Evolutionary conservation across 1,140 invertebrate genomes (phyloP).

Genomic region (Drosophila prosaltans): DNA sequence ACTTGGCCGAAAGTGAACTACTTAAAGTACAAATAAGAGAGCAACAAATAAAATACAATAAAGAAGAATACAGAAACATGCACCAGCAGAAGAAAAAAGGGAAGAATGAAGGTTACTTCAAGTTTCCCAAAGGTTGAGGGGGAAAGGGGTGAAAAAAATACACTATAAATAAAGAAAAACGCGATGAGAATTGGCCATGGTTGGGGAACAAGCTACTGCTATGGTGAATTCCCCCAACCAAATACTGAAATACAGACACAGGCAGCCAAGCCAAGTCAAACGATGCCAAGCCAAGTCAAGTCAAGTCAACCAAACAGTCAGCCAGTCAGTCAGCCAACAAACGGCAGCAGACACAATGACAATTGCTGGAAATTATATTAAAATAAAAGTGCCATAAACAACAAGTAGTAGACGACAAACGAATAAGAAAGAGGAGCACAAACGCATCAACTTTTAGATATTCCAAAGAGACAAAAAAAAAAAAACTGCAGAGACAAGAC

Average conservation of each 20-base stretch:
- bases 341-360: slow-evolving; percentile 1
- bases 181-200: slow-evolving; percentile 8
- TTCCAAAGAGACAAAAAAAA: slow-evolving; percentile 4
- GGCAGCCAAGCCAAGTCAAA: not conserved
- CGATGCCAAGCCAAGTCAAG: not conserved
- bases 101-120: slow-evolving; percentile 2
- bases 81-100: slow-evolving; percentile 42
- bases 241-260: slow-evolving; percentile 3
- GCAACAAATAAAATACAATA: slow-evolving; percentile 3
- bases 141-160: not conserved
- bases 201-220: not conserved
- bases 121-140: too few species aligned
- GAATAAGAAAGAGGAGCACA: not conserved
- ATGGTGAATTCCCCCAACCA: slow-evolving; percentile 1
- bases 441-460: slow-evolving; percentile 10
- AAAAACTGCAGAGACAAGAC: not conserved
- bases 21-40: slow-evolving; percentile 13
- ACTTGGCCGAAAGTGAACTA: slow-evolving; percentile 19
- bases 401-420: slow-evolving; percentile 12
- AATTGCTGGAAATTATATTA: slow-evolving; percentile 21
- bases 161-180: slow-evolving; percentile 7
- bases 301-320: not conserved
- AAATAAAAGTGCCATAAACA: slow-evolving; percentile 17
- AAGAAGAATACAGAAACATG: slow-evolving; percentile 22
- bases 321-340: not conserved